These are phyloP conservation scores for Graptemys geographica DNA, from an alignment of 2,797 vertebrate species.

Conservation along the genomic window DNA sequence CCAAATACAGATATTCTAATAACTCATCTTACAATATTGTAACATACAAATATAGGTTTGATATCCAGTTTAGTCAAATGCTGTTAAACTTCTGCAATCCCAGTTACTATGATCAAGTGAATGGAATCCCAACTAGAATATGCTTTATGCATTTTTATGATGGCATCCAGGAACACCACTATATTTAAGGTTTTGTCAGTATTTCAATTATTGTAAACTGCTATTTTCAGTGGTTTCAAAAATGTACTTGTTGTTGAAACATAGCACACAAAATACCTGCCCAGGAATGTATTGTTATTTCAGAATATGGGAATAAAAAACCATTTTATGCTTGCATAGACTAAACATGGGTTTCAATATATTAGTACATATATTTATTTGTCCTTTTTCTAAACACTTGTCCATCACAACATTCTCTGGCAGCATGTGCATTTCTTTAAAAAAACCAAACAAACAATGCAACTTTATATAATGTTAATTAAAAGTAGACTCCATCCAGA, in stretches of 20 bases:
- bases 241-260: background rate
- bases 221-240: background rate
- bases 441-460: background rate
- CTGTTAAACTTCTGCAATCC: background rate
- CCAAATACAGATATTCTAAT: background rate
- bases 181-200: background rate
- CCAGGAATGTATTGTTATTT: background rate
- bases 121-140: background rate
- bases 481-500: background rate
- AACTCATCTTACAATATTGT: background rate
- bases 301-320: background rate
- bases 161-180: background rate
- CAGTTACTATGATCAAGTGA: background rate
- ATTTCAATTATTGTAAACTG: conserved; percentile 14
- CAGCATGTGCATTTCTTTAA: background rate
- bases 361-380: background rate
- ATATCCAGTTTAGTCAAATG: background rate
- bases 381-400: background rate
- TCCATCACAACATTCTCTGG: background rate
- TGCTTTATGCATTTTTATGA: background rate
- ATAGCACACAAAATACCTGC: background rate
- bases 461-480: background rate
- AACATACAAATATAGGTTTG: background rate
- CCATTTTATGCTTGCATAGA: background rate
- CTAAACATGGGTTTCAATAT: background rate